Percentiles rank a stretch among this genome's conserved stretches.
These are phyloP conservation scores for Sebastes melanostomus DNA, from an alignment of 2,797 vertebrate species.

Conservation along the genomic window DNA sequence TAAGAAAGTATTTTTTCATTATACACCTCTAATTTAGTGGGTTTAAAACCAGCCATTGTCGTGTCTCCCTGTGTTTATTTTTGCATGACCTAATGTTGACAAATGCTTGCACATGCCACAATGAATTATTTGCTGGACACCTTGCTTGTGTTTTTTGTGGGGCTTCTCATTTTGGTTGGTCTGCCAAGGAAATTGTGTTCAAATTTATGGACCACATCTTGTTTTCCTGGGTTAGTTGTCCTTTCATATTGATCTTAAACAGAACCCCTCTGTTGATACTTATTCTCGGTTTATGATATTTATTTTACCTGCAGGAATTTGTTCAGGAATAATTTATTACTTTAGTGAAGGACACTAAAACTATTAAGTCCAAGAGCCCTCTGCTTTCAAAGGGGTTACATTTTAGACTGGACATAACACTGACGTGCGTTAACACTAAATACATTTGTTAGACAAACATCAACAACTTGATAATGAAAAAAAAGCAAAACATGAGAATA, in stretches of 20 bases:
- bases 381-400: slow-evolving; percentile 50
- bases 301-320: slow-evolving; percentile 81
- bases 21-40: neutral
- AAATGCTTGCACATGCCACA: slow-evolving; percentile 45
- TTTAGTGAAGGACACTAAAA: slow-evolving; percentile 75
- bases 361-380: slow-evolving; percentile 37
- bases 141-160: slow-evolving; percentile 73
- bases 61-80: slow-evolving; percentile 63
- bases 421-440: slow-evolving; percentile 24
- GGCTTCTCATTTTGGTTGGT: slow-evolving; percentile 50
- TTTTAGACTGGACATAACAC: slow-evolving; percentile 17
- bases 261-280: slow-evolving; percentile 73
- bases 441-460: slow-evolving; percentile 20
- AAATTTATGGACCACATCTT: slow-evolving; percentile 77
- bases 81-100: slow-evolving; percentile 60
- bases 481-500: neutral
- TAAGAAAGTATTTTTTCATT: neutral
- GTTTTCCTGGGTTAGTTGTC: slow-evolving; percentile 65
- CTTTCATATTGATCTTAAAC: slow-evolving; percentile 78
- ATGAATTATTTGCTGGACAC: slow-evolving; percentile 75
- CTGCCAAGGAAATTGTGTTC: slow-evolving; percentile 70
- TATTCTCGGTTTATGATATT: slow-evolving; percentile 78
- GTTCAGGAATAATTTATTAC: slow-evolving; percentile 73
- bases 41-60: slow-evolving; percentile 16
- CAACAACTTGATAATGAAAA: neutral